phyloP scores from a whole-genome alignment of 2,797 vertebrate species.

The Thunnus albacares region DNA sequence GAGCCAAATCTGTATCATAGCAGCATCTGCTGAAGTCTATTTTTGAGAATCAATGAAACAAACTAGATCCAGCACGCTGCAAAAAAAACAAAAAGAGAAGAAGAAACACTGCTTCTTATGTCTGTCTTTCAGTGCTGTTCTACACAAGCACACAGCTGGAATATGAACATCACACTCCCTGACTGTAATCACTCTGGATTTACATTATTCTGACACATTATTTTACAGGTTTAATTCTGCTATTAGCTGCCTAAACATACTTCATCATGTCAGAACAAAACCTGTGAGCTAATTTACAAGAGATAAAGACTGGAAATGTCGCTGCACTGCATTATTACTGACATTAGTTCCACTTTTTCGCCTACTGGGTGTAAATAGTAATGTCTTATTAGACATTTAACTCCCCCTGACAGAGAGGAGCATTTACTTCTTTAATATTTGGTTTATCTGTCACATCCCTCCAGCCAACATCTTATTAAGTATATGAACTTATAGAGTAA shows the following conservation, averaged over 20 bases:
- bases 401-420: slow-evolving; percentile 14
- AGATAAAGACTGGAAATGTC: slow-evolving; percentile 6
- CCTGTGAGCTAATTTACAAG: not conserved
- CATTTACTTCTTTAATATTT: slow-evolving; percentile 34
- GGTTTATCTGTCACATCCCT: slow-evolving; percentile 14
- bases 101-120: not conserved
- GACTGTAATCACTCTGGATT: not conserved
- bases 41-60: slow-evolving; percentile 17
- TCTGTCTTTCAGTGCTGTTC: not conserved
- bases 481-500: not conserved
- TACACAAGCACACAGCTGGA: not conserved
- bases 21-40: not conserved
- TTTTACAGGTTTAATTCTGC: not conserved
- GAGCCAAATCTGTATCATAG: too few species aligned
- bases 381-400: slow-evolving; percentile 21
- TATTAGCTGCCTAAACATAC: slow-evolving; percentile 1
- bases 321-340: not conserved
- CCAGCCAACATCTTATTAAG: not conserved
- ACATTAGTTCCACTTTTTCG: slow-evolving; percentile 28
- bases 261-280: not conserved
- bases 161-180: not conserved
- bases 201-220: not conserved
- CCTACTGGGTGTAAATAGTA: slow-evolving; percentile 2
- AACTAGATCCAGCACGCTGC: not conserved
- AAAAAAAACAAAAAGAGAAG: not conserved